Percentiles rank a stretch among this genome's conserved stretches.
These are phyloP conservation scores for Lerista edwardsae DNA, from an alignment of 2,797 vertebrate species.

Conservation along the genomic window DNA sequence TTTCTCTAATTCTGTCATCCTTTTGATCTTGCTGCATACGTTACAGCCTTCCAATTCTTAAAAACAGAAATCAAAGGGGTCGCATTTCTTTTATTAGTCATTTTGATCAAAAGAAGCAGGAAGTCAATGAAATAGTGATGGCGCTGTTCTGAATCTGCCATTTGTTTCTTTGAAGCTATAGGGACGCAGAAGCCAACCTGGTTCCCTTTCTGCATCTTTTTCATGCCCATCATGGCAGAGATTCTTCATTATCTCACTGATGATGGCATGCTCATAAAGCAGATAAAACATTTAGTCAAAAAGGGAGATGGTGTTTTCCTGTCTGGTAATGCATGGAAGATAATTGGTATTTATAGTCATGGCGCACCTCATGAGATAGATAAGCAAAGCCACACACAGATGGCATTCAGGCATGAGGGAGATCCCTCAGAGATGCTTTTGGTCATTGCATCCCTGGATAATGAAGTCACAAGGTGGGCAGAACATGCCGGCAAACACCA, in stretches of 20 bases:
- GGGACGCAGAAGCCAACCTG: not conserved
- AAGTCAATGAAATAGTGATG: constrained; percentile 25
- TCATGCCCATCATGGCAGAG: not conserved
- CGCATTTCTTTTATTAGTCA: not conserved
- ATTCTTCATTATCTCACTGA: constrained; percentile 2
- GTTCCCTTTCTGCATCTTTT: not conserved
- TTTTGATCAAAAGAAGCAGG: constrained; percentile 34
- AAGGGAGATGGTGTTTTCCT: not conserved
- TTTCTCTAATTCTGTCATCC: not conserved
- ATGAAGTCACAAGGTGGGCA: too few relatives aligned
- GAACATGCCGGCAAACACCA: too few relatives aligned
- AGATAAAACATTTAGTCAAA: not conserved
- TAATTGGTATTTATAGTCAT: not conserved
- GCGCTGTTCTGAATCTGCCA: constrained; percentile 32
- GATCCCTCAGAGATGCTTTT: too few relatives aligned
- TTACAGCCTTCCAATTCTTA: not conserved
- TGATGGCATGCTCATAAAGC: not conserved
- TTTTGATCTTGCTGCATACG: not conserved
- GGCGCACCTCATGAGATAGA: too few relatives aligned
- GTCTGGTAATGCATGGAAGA: not conserved
- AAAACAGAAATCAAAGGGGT: not conserved
- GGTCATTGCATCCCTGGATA: too few relatives aligned
- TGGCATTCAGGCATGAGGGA: too few relatives aligned
- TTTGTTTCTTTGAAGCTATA: constrained; percentile 28
- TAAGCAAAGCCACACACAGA: too few relatives aligned